Evolutionary conservation across 1,140 invertebrate genomes (phyloP), one percentile per base, ranked within the genome.

Genomic region (Drosophila ogumai): DNA sequence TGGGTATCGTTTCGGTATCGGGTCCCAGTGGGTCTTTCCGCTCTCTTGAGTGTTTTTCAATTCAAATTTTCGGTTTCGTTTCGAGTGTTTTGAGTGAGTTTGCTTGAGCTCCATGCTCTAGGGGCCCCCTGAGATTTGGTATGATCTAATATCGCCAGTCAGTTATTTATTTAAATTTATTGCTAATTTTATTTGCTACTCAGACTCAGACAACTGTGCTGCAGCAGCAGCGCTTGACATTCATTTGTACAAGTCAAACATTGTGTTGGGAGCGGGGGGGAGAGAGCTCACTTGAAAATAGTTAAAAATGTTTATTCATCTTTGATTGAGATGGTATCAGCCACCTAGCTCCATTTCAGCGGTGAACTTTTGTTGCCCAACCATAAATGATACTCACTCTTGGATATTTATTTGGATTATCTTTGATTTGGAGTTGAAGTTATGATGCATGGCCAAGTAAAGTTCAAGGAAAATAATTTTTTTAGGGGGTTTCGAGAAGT

Each of bases 91-190:
- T 49, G 47, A 44, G 54, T 59, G 15, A 19, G 47, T 49, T 49
- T 28, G 55, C 44, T 43, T 38, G 19, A 19, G 31, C 6, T 19
- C 10, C n/a, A 17, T 12, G 31, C 28, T 68, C 56, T 43, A 34
- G 6, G 31, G 60, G 28, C 44, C 50, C 60, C 60, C 79, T 43
- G 79, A 88, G 82, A 85, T 84, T 86, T 82, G n/a, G 46, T 68
- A 85, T 90, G 85, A 90, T 90, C 86, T 90, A 90, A 90, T 90
- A 81, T 79, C 77, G 86, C 67, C 74, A 79, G 78, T 74, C 85
- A 88, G 74, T 86, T 90, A 90, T 90, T 88, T 88, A 90, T 88
- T 88, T 90, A 90, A 90, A 90, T 90, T 90, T 90, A 90, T 90
- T 90, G 79, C 75, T 65, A 81, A 90, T 85, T 90, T 87, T 90